Evolutionary conservation across 1,140 invertebrate species (phyloP).

Genomic region (Caenorhabditis latens): DNA sequence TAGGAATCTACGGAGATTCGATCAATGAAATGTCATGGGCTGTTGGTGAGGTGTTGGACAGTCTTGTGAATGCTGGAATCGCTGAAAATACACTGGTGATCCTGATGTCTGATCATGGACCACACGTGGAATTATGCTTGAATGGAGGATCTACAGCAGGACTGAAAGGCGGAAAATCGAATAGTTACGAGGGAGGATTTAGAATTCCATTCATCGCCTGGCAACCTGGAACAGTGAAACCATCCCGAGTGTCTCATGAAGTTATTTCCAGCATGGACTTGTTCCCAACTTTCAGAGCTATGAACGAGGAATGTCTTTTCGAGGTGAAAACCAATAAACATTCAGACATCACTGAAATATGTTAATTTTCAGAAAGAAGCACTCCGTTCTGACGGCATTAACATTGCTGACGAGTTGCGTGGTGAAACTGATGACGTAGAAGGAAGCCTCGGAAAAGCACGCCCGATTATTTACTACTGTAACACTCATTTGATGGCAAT

Average conservation of each 20-base stretch:
- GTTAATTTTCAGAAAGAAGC: slow-evolving; percentile 29
- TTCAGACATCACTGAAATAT: background rate
- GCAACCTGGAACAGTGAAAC: slow-evolving; percentile 76
- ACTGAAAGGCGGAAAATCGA: slow-evolving; percentile 76
- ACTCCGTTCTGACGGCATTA: slow-evolving; percentile 68
- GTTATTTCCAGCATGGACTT: slow-evolving; percentile 72
- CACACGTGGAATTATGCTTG: slow-evolving; percentile 76
- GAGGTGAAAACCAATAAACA: background rate
- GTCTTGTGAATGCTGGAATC: slow-evolving; percentile 66
- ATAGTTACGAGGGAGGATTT: slow-evolving; percentile 76
- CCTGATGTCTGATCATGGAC: slow-evolving; percentile 78
- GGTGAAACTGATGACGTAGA: slow-evolving; percentile 63
- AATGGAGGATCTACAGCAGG: slow-evolving; percentile 77
- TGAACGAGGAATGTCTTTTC: slow-evolving; percentile 39
- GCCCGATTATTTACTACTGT: slow-evolving; percentile 77
- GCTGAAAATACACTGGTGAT: slow-evolving; percentile 71
- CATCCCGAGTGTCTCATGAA: slow-evolving; percentile 72
- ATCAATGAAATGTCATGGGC: slow-evolving; percentile 78
- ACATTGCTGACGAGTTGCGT: slow-evolving; percentile 69
- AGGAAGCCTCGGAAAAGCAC: slow-evolving; percentile 59
- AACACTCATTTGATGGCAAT: slow-evolving; percentile 76
- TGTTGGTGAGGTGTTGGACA: slow-evolving; percentile 74
- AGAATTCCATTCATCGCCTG: slow-evolving; percentile 76
- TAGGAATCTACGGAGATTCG: slow-evolving; percentile 72
- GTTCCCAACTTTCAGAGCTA: slow-evolving; percentile 70